phyloP scores from a whole-genome alignment of 2,797 vertebrate species.

The Dipus sagitta region DNA sequence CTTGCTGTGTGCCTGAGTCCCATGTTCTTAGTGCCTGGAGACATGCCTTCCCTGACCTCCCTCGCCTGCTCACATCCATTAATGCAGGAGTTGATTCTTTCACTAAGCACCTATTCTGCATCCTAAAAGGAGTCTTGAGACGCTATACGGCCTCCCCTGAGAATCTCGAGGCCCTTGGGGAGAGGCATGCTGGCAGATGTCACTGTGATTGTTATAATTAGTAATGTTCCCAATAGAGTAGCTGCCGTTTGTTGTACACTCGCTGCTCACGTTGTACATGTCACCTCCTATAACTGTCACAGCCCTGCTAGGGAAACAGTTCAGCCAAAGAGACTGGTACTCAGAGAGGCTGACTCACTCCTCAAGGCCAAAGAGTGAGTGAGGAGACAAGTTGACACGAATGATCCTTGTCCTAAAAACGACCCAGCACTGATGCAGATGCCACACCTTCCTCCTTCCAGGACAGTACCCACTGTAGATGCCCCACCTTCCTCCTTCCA shows the following conservation, averaged over 20 bases:
- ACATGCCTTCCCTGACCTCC: no score
- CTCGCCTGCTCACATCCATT: no score
- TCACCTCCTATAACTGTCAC: background rate
- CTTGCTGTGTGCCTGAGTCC: no score
- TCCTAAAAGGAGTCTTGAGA: no score
- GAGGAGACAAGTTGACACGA: no score
- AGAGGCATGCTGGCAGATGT: background rate
- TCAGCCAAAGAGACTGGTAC: background rate
- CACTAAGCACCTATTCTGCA: no score
- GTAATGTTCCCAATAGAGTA: background rate
- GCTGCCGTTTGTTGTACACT: background rate
- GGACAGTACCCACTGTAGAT: rapidly evolving
- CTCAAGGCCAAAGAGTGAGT: background rate
- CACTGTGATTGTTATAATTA: background rate
- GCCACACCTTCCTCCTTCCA: no score
- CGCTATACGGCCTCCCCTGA: background rate
- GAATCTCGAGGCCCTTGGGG: background rate
- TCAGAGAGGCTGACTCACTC: background rate
- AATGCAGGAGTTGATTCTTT: no score
- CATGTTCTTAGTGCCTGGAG: no score
- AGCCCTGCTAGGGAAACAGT: background rate
- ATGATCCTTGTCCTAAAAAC: no score
- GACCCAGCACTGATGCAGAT: no score
- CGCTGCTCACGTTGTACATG: background rate
- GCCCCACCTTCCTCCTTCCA: no score